Evolutionary conservation across 1,140 invertebrate genomes (phyloP).

Genomic region (Danaus melanippus): DNA sequence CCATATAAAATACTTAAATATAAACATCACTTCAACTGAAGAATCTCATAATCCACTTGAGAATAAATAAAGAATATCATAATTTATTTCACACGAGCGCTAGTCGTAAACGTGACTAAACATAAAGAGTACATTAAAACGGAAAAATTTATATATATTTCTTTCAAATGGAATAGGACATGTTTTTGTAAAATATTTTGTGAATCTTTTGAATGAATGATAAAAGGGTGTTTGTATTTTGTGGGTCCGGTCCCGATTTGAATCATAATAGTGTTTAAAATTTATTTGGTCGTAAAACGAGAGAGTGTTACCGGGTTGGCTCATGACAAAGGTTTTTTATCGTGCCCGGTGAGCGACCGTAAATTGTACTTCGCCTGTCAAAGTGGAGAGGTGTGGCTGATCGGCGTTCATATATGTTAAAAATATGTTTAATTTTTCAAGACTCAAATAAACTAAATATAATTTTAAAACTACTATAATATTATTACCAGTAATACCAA

Average conservation of each 20-base stretch:
- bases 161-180: slow-evolving; percentile 24
- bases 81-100: slow-evolving; percentile 17
- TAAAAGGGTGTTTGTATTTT: slow-evolving; percentile 56
- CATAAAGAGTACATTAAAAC: slow-evolving; percentile 21
- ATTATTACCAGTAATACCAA: too few species aligned
- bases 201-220: slow-evolving; percentile 42
- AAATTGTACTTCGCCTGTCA: slow-evolving; percentile 64
- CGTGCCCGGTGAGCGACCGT: slow-evolving; percentile 48
- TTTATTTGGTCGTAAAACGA: slow-evolving; percentile 66
- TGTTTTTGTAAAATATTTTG: slow-evolving; percentile 54
- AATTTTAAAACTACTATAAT: too few species aligned
- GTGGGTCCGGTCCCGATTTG: slow-evolving; percentile 56
- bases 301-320: slow-evolving; percentile 51
- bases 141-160: slow-evolving; percentile 22
- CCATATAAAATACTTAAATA: not conserved
- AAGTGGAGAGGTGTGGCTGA: slow-evolving; percentile 25
- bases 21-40: slow-evolving; percentile 7
- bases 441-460: too few species aligned
- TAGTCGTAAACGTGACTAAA: slow-evolving; percentile 34
- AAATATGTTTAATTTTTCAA: too few species aligned
- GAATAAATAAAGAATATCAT: slow-evolving; percentile 7
- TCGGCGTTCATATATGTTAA: too few species aligned
- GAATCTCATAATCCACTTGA: slow-evolving; percentile 8
- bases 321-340: slow-evolving; percentile 67
- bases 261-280: slow-evolving; percentile 69